A percentile compares a stretch with the other conserved stretches of the same genome.
These are phyloP conservation scores for Neocrepidodera transversa DNA, from an alignment of 2,888 invertebrate species.

Conservation along the genomic window DNA sequence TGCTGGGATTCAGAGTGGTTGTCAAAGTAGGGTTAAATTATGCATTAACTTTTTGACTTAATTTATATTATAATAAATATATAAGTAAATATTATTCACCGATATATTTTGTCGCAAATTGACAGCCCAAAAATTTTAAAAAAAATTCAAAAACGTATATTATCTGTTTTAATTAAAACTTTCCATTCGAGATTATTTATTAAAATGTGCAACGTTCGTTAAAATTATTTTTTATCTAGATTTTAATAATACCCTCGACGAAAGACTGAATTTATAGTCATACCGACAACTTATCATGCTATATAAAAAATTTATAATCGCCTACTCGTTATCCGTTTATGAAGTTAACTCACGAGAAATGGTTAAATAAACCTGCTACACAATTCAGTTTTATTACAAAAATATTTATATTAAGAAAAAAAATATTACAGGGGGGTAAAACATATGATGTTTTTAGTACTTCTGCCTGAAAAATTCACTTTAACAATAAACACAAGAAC, in stretches of 20 bases:
- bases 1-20: slow-evolving; percentile 10
- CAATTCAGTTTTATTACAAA: too few species aligned
- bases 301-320: slow-evolving; percentile 27
- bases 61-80: slow-evolving; percentile 1
- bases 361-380: neutral
- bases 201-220: slow-evolving; percentile 29
- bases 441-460: too few species aligned
- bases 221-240: slow-evolving; percentile 34
- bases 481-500: too few species aligned
- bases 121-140: too few species aligned
- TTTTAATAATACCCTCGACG: slow-evolving; percentile 31
- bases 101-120: too few species aligned
- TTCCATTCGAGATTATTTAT: slow-evolving; percentile 12
- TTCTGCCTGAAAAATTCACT: too few species aligned
- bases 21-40: slow-evolving; percentile 11
- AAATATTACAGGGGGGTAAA: too few species aligned
- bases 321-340: slow-evolving; percentile 15
- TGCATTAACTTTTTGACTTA: slow-evolving; percentile 12
- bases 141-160: slow-evolving; percentile 11
- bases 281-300: slow-evolving; percentile 23
- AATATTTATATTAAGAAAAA: too few species aligned
- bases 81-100: neutral
- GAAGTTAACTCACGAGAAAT: too few species aligned
- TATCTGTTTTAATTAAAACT: slow-evolving; percentile 21
- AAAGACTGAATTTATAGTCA: slow-evolving; percentile 32